Evolutionary conservation across 2,888 invertebrate species (phyloP), one percentile per base, ranked within the genome.

Genomic region (Leucophenga montana): DNA sequence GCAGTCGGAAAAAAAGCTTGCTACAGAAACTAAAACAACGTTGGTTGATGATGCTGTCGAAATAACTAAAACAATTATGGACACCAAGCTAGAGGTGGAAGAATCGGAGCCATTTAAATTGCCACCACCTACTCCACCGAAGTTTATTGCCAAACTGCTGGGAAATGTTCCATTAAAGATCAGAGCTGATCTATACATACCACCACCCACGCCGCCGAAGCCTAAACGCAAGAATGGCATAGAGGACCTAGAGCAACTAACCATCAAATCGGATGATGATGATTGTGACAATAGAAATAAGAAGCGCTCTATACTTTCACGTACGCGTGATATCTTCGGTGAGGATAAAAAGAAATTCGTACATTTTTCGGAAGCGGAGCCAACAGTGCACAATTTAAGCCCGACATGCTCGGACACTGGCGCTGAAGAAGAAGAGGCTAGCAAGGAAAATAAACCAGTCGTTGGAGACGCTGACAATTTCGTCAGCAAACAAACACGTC

Each of bases 301-400:
- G 13, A 46, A 20, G 48, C 66, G 66, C n/a, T 78, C 78, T 0
- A 79, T 78, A 68, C 71, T 80, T 8, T 67, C 59, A 4, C 84
- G 80, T 57, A 73, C 74, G 5, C 78, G 79, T 1, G 77, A 85
- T 46, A 57, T 82, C 0, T 78, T 87, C 5, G 75, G 73, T 22
- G 82, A 81, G 31, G 79, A 84, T 20, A 68, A 62, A 3, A 76
- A 77, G 0, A 87, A 87, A 73, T 78, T 70, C 70, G 87, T 87
- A 0, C 79, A 84, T 71, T 87, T 87, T 54, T 82, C 82, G 68
- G 71, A 70, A 8, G 74, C 70, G 1, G 73, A 48, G 31, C 78
- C 81, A 18, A 78, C 72, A 13, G 77, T 85, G 13, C 83, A 85
- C 67, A 76, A 75, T 50, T 61, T 84, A 11, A 80, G 77, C 73